A percentile compares a stretch with the other conserved stretches of the same genome.
These are phyloP conservation scores for Etheostoma perlongum DNA, from an alignment of 2,797 vertebrate genomes.

Conservation along the genomic window DNA sequence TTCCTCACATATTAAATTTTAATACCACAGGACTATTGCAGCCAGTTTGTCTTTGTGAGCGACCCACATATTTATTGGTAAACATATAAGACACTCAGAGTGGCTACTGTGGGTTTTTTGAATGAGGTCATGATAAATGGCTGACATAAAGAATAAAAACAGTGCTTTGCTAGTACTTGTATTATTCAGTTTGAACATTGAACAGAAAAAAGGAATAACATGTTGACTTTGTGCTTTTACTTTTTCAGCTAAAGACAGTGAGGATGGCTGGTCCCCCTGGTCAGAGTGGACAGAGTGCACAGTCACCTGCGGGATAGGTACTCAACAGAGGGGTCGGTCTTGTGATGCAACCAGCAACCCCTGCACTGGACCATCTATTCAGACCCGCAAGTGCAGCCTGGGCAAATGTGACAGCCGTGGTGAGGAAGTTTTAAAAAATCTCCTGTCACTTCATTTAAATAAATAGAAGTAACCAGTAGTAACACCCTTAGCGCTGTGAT, in stretches of 20 bases:
- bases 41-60: conserved; percentile 61
- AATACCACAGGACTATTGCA: conserved; percentile 57
- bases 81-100: conserved; percentile 59
- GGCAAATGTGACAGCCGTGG: conserved; percentile 95
- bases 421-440: conserved; percentile 78
- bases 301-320: conserved; percentile 94
- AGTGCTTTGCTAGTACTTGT: conserved; percentile 30
- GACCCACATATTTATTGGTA: conserved; percentile 70
- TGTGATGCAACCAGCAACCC: conserved; percentile 97
- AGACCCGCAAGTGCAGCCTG: conserved; percentile 95
- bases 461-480: conserved; percentile 19
- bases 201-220: neutral
- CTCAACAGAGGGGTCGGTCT: conserved; percentile 96
- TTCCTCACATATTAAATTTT: conserved; percentile 61
- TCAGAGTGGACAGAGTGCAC: conserved; percentile 99
- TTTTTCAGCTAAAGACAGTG: conserved; percentile 86
- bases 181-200: conserved; percentile 25
- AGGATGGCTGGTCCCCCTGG: conserved; percentile 98
- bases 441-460: conserved; percentile 9
- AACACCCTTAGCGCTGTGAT: conserved; percentile 1
- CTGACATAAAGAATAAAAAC: conserved; percentile 47
- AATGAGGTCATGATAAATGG: conserved; percentile 73
- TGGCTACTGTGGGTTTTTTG: conserved; percentile 64
- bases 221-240: conserved; percentile 25
- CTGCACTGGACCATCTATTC: conserved; percentile 94